Conservation (phyloP, 2,888 invertebrate species). For the Baronia brevicornis region DNA sequence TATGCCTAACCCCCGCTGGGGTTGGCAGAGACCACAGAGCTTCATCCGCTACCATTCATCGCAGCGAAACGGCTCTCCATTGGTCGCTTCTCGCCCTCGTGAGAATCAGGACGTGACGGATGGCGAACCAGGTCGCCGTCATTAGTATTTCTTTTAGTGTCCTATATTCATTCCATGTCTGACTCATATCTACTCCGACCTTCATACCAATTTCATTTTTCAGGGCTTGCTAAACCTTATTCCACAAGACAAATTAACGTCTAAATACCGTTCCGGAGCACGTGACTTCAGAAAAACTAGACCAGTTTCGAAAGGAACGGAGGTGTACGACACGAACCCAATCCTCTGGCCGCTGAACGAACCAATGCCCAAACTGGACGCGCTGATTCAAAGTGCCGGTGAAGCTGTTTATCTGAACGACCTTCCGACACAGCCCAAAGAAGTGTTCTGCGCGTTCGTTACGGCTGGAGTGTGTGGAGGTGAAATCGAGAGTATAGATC, state of each 20-base stretch:
- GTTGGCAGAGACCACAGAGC: too few species aligned
- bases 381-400: conserved; percentile 76
- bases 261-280: conserved; percentile 58
- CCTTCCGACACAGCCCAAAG: conserved; percentile 70
- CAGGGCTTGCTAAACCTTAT: conserved; percentile 72
- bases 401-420: conserved; percentile 81
- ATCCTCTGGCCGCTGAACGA: conserved; percentile 80
- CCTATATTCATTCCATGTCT: too few species aligned
- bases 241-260: conserved; percentile 36
- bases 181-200: too few species aligned
- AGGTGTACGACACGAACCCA: conserved; percentile 78
- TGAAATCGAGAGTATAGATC: conserved; percentile 46
- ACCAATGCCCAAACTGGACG: conserved; percentile 80
- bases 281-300: conserved; percentile 49
- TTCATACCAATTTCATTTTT: too few species aligned
- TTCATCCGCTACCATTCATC: too few species aligned
- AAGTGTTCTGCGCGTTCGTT: conserved; percentile 80
- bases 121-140: too few species aligned
- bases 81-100: too few species aligned
- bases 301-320: conserved; percentile 75
- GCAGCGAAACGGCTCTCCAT: too few species aligned
- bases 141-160: too few species aligned
- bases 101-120: too few species aligned
- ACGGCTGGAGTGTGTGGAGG: conserved; percentile 72
- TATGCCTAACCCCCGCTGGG: too few species aligned